Base-by-base conservation (phyloP, 1,140 invertebrate species). In the Drosophila parabipectinata region DNA sequence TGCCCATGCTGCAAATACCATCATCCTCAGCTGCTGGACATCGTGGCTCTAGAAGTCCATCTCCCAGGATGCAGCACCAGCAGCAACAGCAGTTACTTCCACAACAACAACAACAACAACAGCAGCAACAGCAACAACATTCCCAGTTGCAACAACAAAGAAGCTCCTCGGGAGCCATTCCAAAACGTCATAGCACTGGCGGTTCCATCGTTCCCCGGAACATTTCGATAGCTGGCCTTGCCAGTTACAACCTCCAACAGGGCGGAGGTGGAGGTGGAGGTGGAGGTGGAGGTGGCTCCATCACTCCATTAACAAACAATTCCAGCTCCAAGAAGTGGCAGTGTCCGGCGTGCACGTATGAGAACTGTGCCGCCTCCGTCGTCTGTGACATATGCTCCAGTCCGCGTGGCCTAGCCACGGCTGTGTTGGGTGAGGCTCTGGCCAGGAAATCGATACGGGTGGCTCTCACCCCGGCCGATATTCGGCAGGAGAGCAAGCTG, bases 321-420 rank as follows among this genome's bases (percentile, higher is more conserved):
- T 57, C 50, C 41, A 63, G 60, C 58, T 72, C 9, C 63, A 63
- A 91, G 79, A 90, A 94, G 79, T 97, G 96, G 96, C 94, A 96
- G 52, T 98, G 97, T 81, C 93, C 94, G 28, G 93, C 96, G 15
- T 98, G 96, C 90, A 97, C 96, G 10, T 97, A 94, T 79, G 95
- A 96, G 91, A 97, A 97, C 92, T 93, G 93, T n/a, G 94, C 93
- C 54, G 93, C 93, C 0, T 94, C 94, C 56, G 92, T 93, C 44
- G 93, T 94, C 21, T 98, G 97, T 92, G 96, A 97, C 87, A 97
- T 98, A 94, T 98, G 97, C 92, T 95, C 96, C 83, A 95, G 95
- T 77, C 91, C 93, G 1, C 77, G 94, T 47, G 90, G 92, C 1
- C 74, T 92, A 28, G 92, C 90, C n/a, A 93, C 80, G 72, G 92